Base-by-base conservation (phyloP, 2,888 invertebrate species). In the Hirtodrosophila alboralis region DNA sequence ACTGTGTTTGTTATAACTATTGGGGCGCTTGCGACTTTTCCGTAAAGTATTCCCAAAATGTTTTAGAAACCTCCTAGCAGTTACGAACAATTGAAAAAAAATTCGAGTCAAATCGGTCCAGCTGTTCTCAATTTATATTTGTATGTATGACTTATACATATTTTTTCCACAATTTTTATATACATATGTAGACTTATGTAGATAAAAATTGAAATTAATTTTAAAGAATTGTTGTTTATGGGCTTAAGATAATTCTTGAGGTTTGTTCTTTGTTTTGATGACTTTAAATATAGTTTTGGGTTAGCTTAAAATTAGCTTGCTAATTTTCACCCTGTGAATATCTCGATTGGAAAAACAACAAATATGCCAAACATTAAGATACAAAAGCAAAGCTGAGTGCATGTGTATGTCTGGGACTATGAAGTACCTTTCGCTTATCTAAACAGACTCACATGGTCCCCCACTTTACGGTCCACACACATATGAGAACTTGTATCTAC, bases 371-470 rank as follows among this genome's bases (percentile, higher is more conserved):
- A 27, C 18, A 61, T 28, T 10, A 23, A 59, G 36, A 47, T 31
- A 54, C 18, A 30, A 23, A 26, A 30, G n/a, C 7, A 31, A 31
- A 23, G 14, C 23, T 23, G 23, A 6, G 6, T 23, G 6, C 7
- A 1, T 23, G 23, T 23, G 12, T 49, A 18, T 27, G 45, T 33
- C 21, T 36, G 41, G 10, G 21, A 48, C 52, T 53, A 10, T 48
- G 57, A 44, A 61, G 69, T 57, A 63, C 67, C 54, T 63, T 67
- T 36, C 38, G 79, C 77, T 84, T 79, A 79, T 80, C 81, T 80
- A 48, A 68, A 66, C 64, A 68, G 44, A 60, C 63, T 63, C 70
- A 53, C 51, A 62, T n/a, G 38, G 34, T 34, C 18, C 27, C 28
- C 23, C 23, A 23, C 6, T 8, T 23, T 1, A 7, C 6, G 23